Conservation (phyloP, 2,113 vertebrate genomes). For the Thamnophis sirtalis region DNA sequence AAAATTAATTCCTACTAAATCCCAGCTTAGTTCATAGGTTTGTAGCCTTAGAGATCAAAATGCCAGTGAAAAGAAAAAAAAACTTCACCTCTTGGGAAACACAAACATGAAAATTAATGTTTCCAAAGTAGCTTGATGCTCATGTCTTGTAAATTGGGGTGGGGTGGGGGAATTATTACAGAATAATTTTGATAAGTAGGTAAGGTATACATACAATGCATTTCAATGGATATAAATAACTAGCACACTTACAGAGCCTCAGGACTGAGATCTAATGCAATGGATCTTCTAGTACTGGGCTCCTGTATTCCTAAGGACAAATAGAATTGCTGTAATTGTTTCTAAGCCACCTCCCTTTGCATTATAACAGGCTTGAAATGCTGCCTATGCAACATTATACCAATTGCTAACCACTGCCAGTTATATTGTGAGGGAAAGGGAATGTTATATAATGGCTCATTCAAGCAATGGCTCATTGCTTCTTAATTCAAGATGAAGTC, state of each 20-base stretch:
- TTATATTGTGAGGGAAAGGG: background rate
- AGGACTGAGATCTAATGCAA: background rate
- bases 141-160: background rate
- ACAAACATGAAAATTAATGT: background rate
- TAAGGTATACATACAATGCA: background rate
- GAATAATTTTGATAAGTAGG: background rate
- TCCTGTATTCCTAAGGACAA: background rate
- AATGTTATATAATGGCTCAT: background rate
- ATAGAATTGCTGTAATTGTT: background rate
- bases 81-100: background rate
- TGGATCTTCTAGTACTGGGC: background rate
- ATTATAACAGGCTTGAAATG: background rate
- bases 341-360: background rate
- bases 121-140: background rate
- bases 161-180: background rate
- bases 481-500: background rate
- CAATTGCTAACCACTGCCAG: background rate
- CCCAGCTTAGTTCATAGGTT: background rate
- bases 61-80: background rate
- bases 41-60: background rate
- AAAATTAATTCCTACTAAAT: background rate
- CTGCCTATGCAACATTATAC: background rate
- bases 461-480: too few species aligned
- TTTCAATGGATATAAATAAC: background rate
- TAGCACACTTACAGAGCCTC: background rate